Evolutionary conservation across 2,888 invertebrate species (phyloP).

Genomic region (Coleophora deauratella): DNA sequence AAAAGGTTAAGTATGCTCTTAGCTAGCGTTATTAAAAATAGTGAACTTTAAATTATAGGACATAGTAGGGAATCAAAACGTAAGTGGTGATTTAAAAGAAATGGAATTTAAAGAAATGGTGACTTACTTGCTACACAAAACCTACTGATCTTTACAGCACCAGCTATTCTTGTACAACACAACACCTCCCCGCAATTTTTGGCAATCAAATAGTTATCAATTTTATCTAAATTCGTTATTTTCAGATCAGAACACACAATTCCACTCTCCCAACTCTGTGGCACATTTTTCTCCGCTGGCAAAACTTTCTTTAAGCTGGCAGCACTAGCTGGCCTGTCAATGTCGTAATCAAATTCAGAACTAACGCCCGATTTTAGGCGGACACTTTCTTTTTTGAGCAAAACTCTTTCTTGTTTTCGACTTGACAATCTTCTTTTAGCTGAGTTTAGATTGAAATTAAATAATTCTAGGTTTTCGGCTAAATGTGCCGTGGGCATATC

Average conservation of each 20-base stretch:
- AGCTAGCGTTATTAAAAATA: too few relatives aligned
- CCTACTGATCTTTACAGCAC: conserved; percentile 35
- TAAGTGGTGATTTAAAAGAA: too few relatives aligned
- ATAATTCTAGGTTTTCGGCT: conserved; percentile 8
- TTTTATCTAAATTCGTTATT: conserved; percentile 34
- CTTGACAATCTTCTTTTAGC: conserved; percentile 43
- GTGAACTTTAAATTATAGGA: too few relatives aligned
- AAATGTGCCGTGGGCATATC: conserved; percentile 22
- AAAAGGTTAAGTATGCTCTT: too few relatives aligned
- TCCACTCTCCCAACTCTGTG: conserved; percentile 41
- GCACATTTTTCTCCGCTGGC: conserved; percentile 27
- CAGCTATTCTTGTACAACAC: conserved; percentile 38
- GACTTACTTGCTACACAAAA: conserved; percentile 48
- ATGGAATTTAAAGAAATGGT: too few relatives aligned
- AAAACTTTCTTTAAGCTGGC: conserved; percentile 35
- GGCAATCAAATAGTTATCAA: conserved; percentile 45
- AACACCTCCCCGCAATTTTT: conserved; percentile 56
- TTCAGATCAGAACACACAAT: conserved; percentile 50
- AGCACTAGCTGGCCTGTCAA: conserved; percentile 43
- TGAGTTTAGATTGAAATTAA: conserved; percentile 44
- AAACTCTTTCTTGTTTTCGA: conserved; percentile 35
- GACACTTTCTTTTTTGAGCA: conserved; percentile 21
- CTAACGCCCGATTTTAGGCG: conserved; percentile 38
- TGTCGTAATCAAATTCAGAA: conserved; percentile 27
- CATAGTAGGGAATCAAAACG: too few relatives aligned